These are phyloP conservation scores for Crotophaga sulcirostris DNA, from an alignment of 2,113 vertebrate species.

Conservation along the genomic window DNA sequence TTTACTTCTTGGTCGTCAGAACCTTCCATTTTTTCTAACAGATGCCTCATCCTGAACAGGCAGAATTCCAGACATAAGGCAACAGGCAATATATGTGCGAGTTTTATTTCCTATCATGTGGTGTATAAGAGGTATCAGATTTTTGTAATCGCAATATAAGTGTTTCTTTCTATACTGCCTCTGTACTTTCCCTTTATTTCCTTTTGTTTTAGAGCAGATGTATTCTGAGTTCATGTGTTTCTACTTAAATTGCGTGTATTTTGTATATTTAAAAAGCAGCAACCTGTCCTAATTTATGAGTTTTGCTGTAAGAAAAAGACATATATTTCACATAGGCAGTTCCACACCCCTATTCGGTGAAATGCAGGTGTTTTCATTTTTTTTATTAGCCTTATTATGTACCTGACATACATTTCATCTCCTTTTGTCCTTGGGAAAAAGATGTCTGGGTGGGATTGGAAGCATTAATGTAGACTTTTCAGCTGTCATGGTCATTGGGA, in stretches of 20 bases:
- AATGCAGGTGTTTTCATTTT: conserved; percentile 64
- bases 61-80: not conserved
- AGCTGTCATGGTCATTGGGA: conserved; percentile 80
- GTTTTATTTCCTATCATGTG: not conserved
- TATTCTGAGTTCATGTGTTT: not conserved
- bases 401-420: conserved; percentile 84
- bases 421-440: conserved; percentile 86
- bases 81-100: not conserved
- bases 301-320: conserved; percentile 50
- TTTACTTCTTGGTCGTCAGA: not conserved
- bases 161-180: not conserved
- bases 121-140: not conserved
- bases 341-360: conserved; percentile 53
- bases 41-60: not conserved
- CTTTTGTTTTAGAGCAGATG: not conserved
- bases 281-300: conserved; percentile 24
- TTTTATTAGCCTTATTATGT: conserved; percentile 74
- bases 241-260: not conserved
- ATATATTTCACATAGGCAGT: conserved; percentile 24
- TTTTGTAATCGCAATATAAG: not conserved
- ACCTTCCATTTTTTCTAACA: not conserved
- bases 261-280: not conserved
- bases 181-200: not conserved
- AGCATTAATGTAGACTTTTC: conserved; percentile 82
- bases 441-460: conserved; percentile 80